phyloP scores from a whole-genome alignment of 2,113 vertebrate genomes.

The Coturnix japonica region DNA sequence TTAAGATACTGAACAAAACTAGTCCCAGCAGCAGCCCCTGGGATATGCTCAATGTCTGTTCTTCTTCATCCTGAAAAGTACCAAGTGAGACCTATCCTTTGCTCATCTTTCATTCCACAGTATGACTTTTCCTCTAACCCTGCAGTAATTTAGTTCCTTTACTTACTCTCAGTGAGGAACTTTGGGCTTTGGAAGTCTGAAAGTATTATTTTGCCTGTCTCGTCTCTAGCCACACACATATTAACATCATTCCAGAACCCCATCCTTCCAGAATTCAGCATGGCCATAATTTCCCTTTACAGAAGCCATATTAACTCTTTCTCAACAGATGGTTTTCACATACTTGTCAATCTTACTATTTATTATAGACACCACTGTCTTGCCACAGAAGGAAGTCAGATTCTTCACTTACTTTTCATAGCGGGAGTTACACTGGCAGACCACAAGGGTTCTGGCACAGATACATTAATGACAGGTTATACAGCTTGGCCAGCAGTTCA shows the following conservation, averaged over 20 bases:
- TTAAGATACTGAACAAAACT: neutral
- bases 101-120: neutral
- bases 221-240: neutral
- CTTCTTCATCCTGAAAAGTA: neutral
- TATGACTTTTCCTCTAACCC: neutral
- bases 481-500: neutral
- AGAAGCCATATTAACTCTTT: neutral
- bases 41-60: neutral
- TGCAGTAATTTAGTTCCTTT: neutral
- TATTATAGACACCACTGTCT: neutral
- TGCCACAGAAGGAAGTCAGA: neutral
- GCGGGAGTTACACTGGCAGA: neutral
- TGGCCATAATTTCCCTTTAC: neutral
- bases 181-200: neutral
- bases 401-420: neutral
- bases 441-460: neutral
- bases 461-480: neutral
- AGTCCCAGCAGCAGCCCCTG: neutral
- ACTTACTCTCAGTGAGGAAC: neutral
- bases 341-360: neutral
- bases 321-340: neutral
- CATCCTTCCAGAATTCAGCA: neutral
- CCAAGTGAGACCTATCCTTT: accelerated
- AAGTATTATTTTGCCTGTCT: neutral
- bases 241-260: neutral